Evolutionary conservation across 2,888 invertebrate species (phyloP).

Genomic region (Sphecodes monilicornis): DNA sequence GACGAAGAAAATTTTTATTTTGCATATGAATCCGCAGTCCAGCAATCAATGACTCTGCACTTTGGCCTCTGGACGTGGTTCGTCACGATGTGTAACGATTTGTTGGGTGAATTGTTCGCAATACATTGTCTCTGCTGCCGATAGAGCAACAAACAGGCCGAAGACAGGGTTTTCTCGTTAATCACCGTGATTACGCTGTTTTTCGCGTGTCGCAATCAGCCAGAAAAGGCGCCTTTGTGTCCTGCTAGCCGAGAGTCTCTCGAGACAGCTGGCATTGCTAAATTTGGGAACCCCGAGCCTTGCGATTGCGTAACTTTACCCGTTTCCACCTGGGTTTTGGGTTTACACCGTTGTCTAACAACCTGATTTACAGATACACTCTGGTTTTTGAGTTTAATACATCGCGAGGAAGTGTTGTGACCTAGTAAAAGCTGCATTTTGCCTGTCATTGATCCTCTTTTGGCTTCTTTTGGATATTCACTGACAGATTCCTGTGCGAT

Average conservation of each 20-base stretch:
- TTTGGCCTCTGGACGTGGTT: neutral
- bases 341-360: conserved; percentile 4
- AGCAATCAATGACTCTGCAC: no score
- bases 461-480: neutral
- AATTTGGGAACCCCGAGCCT: conserved; percentile 31
- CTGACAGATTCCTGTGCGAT: neutral
- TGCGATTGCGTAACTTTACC: conserved; percentile 26
- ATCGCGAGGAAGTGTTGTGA: neutral
- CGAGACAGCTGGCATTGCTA: conserved; percentile 34
- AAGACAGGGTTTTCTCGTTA: conserved; percentile 73
- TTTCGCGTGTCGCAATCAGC: conserved; percentile 59
- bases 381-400: neutral
- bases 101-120: neutral
- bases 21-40: no score
- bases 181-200: conserved; percentile 73
- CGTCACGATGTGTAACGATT: neutral
- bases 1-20: neutral
- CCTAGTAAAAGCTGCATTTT: neutral
- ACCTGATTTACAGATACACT: conserved; percentile 11
- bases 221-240: conserved; percentile 65
- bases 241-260: conserved; percentile 25
- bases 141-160: conserved; percentile 22
- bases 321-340: neutral
- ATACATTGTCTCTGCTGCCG: conserved; percentile 4
- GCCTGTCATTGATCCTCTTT: neutral